phyloP scores from a whole-genome alignment of 2,797 vertebrate species.

The Ptychobarbus kaznakovi region DNA sequence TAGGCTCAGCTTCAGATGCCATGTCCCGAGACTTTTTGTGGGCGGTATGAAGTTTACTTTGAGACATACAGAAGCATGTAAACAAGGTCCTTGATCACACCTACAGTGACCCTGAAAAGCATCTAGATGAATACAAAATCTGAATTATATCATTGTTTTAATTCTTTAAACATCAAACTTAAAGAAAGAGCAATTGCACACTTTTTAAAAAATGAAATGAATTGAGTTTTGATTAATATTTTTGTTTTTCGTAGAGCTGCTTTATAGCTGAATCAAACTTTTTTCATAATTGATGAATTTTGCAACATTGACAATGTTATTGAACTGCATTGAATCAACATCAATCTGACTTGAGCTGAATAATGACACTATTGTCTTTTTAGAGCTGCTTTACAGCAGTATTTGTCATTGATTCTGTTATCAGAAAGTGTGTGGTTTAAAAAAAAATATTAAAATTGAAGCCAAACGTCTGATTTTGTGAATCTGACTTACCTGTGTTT shows the following conservation, averaged over 20 bases:
- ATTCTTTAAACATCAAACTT: not conserved
- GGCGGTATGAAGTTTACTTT: not conserved
- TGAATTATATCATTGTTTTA: not conserved
- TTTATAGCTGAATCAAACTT: not conserved
- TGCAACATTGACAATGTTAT: no score
- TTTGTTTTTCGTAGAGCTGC: not conserved
- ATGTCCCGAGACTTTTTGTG: not conserved
- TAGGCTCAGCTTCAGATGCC: not conserved
- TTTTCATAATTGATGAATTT: not conserved
- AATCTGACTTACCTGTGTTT: conserved; percentile 72
- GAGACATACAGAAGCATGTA: not conserved
- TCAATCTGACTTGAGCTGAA: no score
- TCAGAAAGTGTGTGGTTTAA: not conserved
- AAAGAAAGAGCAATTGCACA: not conserved
- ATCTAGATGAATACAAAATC: not conserved
- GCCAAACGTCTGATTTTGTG: not conserved
- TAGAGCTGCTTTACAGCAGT: no score
- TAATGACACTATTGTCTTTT: no score
- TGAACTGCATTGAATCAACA: no score
- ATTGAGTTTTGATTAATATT: no score
- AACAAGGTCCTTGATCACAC: not conserved
- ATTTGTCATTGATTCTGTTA: no score
- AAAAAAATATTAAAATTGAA: not conserved
- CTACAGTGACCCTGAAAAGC: not conserved
- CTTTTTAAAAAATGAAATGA: not conserved